phyloP scores from a whole-genome alignment of 1,140 invertebrate genomes.

The Formica selysi region DNA sequence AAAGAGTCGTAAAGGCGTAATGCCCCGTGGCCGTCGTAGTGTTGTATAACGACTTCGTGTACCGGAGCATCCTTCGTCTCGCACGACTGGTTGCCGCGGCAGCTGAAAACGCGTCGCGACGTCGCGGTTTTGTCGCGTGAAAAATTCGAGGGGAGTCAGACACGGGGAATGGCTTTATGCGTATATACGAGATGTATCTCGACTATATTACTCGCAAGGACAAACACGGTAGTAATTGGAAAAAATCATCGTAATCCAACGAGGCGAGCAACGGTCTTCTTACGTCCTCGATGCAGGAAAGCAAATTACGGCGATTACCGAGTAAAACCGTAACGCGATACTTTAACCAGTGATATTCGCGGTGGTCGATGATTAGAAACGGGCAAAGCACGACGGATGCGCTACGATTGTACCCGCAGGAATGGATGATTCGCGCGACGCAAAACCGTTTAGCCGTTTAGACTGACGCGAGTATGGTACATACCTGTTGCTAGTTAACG shows the following conservation, averaged over 20 bases:
- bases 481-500: slow-evolving; percentile 68
- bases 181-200: slow-evolving; percentile 33
- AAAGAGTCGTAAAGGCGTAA: slow-evolving; percentile 84
- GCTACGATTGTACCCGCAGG: slow-evolving; percentile 22
- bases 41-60: slow-evolving; percentile 69
- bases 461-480: slow-evolving; percentile 55
- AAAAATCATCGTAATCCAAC: slow-evolving; percentile 29
- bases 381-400: background rate
- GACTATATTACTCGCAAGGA: slow-evolving; percentile 9
- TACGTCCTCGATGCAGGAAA: background rate
- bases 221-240: background rate
- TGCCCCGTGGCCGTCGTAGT: slow-evolving; percentile 71
- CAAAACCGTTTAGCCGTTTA: slow-evolving; percentile 49
- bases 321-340: slow-evolving; percentile 7
- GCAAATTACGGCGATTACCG: slow-evolving; percentile 22
- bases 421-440: slow-evolving; percentile 68
- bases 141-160: slow-evolving; percentile 52
- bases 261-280: background rate
- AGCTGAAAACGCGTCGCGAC: background rate
- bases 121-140: slow-evolving; percentile 18
- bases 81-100: background rate
- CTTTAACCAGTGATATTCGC: background rate
- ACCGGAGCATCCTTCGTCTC: slow-evolving; percentile 34
- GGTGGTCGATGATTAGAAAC: slow-evolving; percentile 3
- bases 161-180: slow-evolving; percentile 5